Conservation (phyloP, 2,113 vertebrate genomes). For the Gymnocephalus cernua region DNA sequence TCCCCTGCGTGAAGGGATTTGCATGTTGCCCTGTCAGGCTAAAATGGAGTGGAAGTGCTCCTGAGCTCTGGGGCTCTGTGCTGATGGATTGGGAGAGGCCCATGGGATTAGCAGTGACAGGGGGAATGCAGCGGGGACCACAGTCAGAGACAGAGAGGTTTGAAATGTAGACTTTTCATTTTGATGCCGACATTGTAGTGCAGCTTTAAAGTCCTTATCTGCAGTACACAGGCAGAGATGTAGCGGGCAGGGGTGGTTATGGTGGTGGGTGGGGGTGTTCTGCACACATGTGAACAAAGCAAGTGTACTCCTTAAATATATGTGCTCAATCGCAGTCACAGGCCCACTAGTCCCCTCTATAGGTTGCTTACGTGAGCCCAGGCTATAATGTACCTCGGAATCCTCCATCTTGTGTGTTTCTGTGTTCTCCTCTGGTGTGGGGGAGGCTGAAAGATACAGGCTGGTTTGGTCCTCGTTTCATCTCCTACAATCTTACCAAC, state of each 20-base stretch:
- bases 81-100: conserved; percentile 66
- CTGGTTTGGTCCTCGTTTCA: conserved; percentile 75
- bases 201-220: conserved; percentile 70
- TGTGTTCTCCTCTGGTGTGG: conserved; percentile 75
- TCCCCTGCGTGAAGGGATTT: conserved; percentile 46
- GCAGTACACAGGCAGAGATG: conserved; percentile 58
- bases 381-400: conserved; percentile 79
- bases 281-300: conserved; percentile 64
- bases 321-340: conserved; percentile 77
- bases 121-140: conserved; percentile 56
- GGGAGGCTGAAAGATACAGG: conserved; percentile 84
- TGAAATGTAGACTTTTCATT: conserved; percentile 70
- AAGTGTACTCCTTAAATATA: conserved; percentile 68
- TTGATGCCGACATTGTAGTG: conserved; percentile 55
- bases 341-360: conserved; percentile 70
- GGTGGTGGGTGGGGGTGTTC: conserved; percentile 38
- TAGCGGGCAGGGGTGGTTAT: conserved; percentile 40
- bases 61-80: conserved; percentile 34
- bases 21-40: conserved; percentile 66
- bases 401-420: conserved; percentile 80
- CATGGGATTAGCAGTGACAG: conserved; percentile 66
- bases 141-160: conserved; percentile 50
- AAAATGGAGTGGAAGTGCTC: conserved; percentile 52
- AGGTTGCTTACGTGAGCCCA: conserved; percentile 73
- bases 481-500: conserved; percentile 75